Percentiles rank a stretch among this genome's conserved stretches.
Evolutionary conservation across 2,113 vertebrate genomes (phyloP).

Genomic region (Acanthochromis polyacanthus): DNA sequence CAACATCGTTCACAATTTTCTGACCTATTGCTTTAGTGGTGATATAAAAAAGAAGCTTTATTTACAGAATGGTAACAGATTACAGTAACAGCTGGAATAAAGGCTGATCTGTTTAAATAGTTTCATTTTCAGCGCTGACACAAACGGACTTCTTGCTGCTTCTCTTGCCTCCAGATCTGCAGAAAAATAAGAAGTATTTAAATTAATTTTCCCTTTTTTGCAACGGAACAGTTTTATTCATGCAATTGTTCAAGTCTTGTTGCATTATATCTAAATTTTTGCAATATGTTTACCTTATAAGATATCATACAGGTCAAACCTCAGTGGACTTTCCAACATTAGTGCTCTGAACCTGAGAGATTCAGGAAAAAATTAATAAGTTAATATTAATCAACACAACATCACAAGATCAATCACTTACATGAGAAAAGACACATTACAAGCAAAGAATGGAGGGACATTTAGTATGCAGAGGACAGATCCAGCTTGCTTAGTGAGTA

Average conservation of each 20-base stretch:
- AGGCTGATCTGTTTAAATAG: background rate
- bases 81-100: constrained; percentile 43
- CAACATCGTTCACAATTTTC: background rate
- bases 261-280: background rate
- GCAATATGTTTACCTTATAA: constrained; percentile 19
- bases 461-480: background rate
- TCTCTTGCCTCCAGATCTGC: constrained; percentile 25
- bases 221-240: background rate
- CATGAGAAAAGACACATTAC: background rate
- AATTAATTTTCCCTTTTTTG: background rate
- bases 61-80: constrained; percentile 57
- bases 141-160: background rate
- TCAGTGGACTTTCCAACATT: constrained; percentile 79
- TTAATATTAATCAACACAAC: background rate
- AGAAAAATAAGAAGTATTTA: background rate
- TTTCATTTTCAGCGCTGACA: background rate
- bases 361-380: constrained; percentile 6
- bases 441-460: background rate
- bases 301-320: constrained; percentile 70
- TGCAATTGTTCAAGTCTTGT: background rate
- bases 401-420: background rate
- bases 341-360: constrained; percentile 65
- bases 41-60: constrained; percentile 25
- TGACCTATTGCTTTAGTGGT: constrained; percentile 34
- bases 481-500: background rate